Base-by-base conservation (phyloP, 2,113 vertebrate genomes). In the Halichoeres trimaculatus region DNA sequence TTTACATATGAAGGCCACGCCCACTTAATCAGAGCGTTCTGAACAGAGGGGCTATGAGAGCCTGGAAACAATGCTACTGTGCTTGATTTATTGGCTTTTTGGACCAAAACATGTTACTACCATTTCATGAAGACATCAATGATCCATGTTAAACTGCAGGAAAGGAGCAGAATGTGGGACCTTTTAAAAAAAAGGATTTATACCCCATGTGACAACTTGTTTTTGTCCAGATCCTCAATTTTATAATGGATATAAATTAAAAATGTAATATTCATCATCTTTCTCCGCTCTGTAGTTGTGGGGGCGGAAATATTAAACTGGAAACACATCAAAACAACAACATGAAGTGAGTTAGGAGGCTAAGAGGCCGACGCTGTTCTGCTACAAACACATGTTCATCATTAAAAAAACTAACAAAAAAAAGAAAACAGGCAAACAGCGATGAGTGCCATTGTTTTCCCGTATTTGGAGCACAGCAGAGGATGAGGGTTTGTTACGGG, bases 311-410 rank as follows among this genome's bases (percentile, higher is more conserved):
- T 26, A 16, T 4, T 20, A 41, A 40, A n/a, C 24, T 45, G 51
- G 23, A 54, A 43, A 16, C 43, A 43, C 40, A 45, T 45, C 30
- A 54, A 67, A 65, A 17, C 10, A 11, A 45, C 35, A 20, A 43
- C 51, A 66, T 14, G 53, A 30, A 55, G 20, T 54, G 11, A 67
- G 51, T 10, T 55, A 40, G 24, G 58, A 10, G n/a, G 14, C 54
- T 57, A 19, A 24, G 30, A 50, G 41, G 40, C 40, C 16, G 40
- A 4, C 9, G 38, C 38, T 45, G 14, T 1, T 14, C 20, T 41
- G 24, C 30, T 1, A 5, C 43, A 19, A 38, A 70, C 51, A 55
- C 35, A 40, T 48, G 22, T 56, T 47, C 26, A 48, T 59, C 35
- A 52, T n/a, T n/a, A n/a, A n/a, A n/a, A n/a, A n/a, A n/a, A n/a